phyloP scores from a whole-genome alignment of 2,797 vertebrate species.

The Monodelphis domestica region DNA sequence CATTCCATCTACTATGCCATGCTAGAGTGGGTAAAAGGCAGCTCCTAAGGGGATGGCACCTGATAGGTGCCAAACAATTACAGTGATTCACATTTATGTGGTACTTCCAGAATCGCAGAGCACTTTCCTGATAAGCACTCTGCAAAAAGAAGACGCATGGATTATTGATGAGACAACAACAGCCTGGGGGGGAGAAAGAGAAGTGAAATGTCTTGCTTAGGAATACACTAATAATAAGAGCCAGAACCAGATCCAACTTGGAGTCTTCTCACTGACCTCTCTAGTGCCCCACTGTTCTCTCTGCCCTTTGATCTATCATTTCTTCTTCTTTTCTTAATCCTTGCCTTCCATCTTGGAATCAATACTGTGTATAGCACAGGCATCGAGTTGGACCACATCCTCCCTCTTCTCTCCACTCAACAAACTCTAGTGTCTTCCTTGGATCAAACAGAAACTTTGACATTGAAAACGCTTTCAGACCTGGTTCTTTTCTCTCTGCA shows the following conservation, averaged over 20 bases:
- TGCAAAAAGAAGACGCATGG: background rate
- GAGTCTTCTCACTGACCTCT: background rate
- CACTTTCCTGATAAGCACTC: background rate
- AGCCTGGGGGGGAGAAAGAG: too few relatives aligned
- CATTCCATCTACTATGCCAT: background rate
- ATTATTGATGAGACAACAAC: conserved; percentile 3
- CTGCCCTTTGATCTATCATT: background rate
- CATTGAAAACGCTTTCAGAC: background rate
- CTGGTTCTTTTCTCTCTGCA: background rate
- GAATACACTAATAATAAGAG: background rate
- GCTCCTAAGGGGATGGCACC: background rate
- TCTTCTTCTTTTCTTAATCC: too few relatives aligned
- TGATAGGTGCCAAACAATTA: background rate
- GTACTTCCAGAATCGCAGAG: background rate
- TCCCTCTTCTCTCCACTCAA: background rate
- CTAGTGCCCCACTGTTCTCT: background rate
- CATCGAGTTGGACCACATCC: background rate
- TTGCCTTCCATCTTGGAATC: too few relatives aligned
- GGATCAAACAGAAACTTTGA: background rate
- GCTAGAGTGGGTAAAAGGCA: background rate
- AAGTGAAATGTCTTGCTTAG: background rate
- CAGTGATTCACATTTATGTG: background rate
- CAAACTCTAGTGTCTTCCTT: background rate
- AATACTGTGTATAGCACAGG: too few relatives aligned
- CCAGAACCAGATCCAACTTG: background rate